Evolutionary conservation across 1,140 invertebrate genomes (phyloP).

Genomic region (Drosophila rhopaloa): DNA sequence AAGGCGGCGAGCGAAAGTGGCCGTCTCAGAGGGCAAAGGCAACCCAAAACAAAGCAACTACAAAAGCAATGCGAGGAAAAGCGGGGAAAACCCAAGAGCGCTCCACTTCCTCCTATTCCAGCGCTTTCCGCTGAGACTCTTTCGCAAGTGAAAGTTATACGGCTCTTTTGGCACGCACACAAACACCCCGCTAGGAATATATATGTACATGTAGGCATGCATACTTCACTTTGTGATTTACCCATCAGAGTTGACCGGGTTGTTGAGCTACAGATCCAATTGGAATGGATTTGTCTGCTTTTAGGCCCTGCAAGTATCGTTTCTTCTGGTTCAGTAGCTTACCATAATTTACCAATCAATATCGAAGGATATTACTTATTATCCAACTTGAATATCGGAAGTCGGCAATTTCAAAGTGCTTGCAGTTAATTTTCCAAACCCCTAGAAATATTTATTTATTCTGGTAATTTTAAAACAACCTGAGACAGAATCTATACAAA

Average conservation of each 20-base stretch:
- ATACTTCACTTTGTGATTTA: constrained; percentile 33
- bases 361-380: too few species aligned
- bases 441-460: too few species aligned
- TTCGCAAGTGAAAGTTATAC: constrained; percentile 50
- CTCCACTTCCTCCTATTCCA: constrained; percentile 20
- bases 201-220: constrained; percentile 19
- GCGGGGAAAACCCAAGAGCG: constrained; percentile 63
- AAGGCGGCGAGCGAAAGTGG: constrained; percentile 65
- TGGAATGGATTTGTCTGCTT: not conserved
- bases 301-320: too few species aligned
- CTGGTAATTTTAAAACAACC: too few species aligned
- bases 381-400: too few species aligned
- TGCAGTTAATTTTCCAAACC: too few species aligned
- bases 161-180: constrained; percentile 38
- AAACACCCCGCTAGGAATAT: constrained; percentile 12
- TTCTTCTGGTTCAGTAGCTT: too few species aligned
- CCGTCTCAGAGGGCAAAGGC: constrained; percentile 34
- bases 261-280: not conserved
- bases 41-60: constrained; percentile 8
- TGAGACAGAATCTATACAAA: too few species aligned
- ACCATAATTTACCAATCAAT: too few species aligned
- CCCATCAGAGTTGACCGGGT: constrained; percentile 11
- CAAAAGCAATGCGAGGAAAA: constrained; percentile 20
- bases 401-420: too few species aligned
- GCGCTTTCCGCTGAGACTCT: constrained; percentile 15